Conservation (phyloP, 2,113 vertebrate species). For the Poicephalus gulielmi region DNA sequence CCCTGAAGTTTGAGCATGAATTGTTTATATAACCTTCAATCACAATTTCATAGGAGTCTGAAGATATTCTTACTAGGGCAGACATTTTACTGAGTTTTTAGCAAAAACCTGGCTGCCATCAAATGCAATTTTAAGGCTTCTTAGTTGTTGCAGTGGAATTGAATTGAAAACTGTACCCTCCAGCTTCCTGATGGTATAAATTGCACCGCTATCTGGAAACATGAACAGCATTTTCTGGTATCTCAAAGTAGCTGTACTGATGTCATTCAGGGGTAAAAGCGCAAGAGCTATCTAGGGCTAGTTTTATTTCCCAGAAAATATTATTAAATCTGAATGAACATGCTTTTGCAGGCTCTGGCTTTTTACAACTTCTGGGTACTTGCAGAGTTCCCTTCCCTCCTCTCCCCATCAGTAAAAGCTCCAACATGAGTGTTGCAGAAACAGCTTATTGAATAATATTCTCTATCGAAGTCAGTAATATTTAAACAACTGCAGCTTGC, state of each 20-base stretch:
- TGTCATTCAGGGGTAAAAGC: background rate
- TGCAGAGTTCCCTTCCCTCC: background rate
- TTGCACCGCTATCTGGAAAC: background rate
- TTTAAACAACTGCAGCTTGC: conserved; percentile 34
- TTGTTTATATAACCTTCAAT: conserved; percentile 72
- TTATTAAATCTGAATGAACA: conserved; percentile 15
- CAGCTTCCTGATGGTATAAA: background rate
- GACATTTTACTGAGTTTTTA: conserved; percentile 37
- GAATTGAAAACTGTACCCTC: background rate
- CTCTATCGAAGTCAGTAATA: conserved; percentile 20
- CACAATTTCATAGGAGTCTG: conserved; percentile 30
- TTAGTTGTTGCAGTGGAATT: background rate
- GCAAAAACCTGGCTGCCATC: background rate
- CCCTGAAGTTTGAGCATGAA: conserved; percentile 45
- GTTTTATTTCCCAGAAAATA: conserved; percentile 9
- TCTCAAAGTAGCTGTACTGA: background rate
- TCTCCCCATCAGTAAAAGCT: conserved; percentile 17
- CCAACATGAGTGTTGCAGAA: background rate
- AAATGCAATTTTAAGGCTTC: background rate
- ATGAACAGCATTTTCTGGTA: background rate
- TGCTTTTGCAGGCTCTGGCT: background rate
- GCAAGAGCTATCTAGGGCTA: background rate
- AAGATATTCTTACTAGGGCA: conserved; percentile 36
- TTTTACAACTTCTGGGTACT: background rate
- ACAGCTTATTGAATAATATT: background rate